These are phyloP conservation scores for Anaspis maculata DNA, from an alignment of 2,888 invertebrate genomes.

Conservation along the genomic window DNA sequence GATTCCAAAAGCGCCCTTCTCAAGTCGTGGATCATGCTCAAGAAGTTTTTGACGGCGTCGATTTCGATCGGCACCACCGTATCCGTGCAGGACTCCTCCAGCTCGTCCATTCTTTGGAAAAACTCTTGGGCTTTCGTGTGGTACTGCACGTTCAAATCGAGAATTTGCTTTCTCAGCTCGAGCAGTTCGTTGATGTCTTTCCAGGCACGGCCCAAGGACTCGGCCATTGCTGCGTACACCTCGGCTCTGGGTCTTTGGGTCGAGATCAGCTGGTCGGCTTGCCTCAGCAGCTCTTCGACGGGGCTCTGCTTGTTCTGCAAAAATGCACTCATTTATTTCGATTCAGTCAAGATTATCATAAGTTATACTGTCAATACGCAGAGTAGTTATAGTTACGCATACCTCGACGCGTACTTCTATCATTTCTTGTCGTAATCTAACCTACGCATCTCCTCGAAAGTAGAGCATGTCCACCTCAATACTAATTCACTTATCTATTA, in stretches of 20 bases:
- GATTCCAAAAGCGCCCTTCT: constrained; percentile 65
- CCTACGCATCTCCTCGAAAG: no score
- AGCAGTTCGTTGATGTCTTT: constrained; percentile 72
- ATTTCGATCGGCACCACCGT: constrained; percentile 62
- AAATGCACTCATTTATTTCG: no score
- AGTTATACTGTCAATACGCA: no score
- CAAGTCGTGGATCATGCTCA: constrained; percentile 63
- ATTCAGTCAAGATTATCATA: no score
- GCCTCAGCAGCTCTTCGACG: constrained; percentile 75
- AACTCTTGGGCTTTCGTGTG: constrained; percentile 65
- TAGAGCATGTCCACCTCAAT: no score
- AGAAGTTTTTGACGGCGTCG: constrained; percentile 59
- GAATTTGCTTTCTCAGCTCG: constrained; percentile 65
- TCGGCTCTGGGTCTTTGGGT: constrained; percentile 67
- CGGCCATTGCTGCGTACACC: constrained; percentile 85
- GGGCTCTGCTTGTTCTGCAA: constrained; percentile 77
- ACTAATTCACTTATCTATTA: no score
- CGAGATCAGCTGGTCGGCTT: constrained; percentile 78
- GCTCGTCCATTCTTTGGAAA: constrained; percentile 55
- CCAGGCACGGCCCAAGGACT: constrained; percentile 69
- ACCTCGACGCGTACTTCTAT: no score
- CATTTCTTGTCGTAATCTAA: no score
- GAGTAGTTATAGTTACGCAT: no score
- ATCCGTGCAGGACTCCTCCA: constrained; percentile 62
- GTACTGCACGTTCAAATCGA: constrained; percentile 71